phyloP scores from a whole-genome alignment of 2,797 vertebrate species.

The Fistularia tabacaria region DNA sequence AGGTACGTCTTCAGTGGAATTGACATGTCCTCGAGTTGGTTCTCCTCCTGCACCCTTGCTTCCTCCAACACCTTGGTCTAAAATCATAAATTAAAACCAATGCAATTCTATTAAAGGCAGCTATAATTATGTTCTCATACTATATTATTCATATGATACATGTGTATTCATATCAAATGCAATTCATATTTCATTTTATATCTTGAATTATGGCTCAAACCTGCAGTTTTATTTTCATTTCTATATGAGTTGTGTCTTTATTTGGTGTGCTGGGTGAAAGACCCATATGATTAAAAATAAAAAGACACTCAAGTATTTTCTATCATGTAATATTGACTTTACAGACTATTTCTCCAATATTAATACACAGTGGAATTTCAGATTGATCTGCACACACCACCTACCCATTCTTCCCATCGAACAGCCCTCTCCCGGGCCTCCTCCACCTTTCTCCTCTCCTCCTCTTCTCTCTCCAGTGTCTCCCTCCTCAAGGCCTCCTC shows the following conservation, averaged over 20 bases:
- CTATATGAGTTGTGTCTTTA: no score
- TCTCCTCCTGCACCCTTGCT: slow-evolving; percentile 77
- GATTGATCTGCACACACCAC: slow-evolving; percentile 22
- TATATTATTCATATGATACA: neutral
- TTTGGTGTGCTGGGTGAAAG: no score
- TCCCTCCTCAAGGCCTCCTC: slow-evolving; percentile 72
- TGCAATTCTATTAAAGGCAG: no score
- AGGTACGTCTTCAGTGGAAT: neutral
- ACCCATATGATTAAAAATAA: no score
- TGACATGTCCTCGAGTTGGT: slow-evolving; percentile 67
- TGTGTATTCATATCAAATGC: neutral
- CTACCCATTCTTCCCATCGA: slow-evolving; percentile 88
- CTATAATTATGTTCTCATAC: no score
- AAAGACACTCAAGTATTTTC: no score
- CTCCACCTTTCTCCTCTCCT: slow-evolving; percentile 65
- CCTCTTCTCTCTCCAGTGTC: slow-evolving; percentile 61
- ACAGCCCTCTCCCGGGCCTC: slow-evolving; percentile 74
- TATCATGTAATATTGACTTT: no score
- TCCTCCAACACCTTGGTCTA: slow-evolving; percentile 76
- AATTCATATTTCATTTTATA: no score
- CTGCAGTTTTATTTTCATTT: no score
- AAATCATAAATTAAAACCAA: slow-evolving; percentile 5
- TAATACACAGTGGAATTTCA: neutral
- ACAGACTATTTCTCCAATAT: no score
- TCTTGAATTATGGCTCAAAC: no score